Evolutionary conservation across 1,140 invertebrate genomes (phyloP).

Genomic region (Seison nebaliae): DNA sequence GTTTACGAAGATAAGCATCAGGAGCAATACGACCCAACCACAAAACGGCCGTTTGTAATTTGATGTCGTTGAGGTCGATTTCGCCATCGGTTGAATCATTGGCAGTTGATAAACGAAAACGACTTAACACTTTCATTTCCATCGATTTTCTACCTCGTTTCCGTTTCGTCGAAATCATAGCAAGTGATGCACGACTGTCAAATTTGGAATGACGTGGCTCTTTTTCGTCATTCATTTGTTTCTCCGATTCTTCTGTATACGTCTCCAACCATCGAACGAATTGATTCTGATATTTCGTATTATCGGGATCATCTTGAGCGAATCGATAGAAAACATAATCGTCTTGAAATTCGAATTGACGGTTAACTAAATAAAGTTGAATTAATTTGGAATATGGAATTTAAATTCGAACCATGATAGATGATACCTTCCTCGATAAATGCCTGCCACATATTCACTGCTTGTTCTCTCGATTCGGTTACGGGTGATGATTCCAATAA

Average conservation of each 20-base stretch:
- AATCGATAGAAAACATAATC: constrained; percentile 56
- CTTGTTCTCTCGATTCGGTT: constrained; percentile 39
- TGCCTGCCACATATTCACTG: constrained; percentile 53
- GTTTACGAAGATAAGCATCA: constrained; percentile 50
- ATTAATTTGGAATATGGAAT: constrained; percentile 11
- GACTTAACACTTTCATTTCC: constrained; percentile 32
- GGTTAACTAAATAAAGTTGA: constrained; percentile 33
- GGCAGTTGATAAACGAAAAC: too few species aligned
- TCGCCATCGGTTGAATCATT: too few species aligned
- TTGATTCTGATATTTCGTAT: too few species aligned
- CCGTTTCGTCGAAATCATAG: too few species aligned
- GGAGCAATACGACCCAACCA: constrained; percentile 40
- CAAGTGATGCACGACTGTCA: too few species aligned
- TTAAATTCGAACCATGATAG: constrained; percentile 37
- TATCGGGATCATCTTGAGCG: constrained; percentile 43
- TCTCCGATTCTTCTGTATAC: neutral
- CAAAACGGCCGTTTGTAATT: constrained; percentile 39
- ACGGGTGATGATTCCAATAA: constrained; percentile 30
- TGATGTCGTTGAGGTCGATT: constrained; percentile 20
- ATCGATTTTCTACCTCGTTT: too few species aligned
- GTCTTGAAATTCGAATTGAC: constrained; percentile 52
- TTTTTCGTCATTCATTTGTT: constrained; percentile 22
- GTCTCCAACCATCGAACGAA: neutral
- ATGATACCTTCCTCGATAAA: constrained; percentile 53
- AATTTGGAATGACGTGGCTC: too few species aligned